These are phyloP conservation scores for Apocrypta bakeri DNA, from an alignment of 1,140 invertebrate genomes.

Conservation along the genomic window DNA sequence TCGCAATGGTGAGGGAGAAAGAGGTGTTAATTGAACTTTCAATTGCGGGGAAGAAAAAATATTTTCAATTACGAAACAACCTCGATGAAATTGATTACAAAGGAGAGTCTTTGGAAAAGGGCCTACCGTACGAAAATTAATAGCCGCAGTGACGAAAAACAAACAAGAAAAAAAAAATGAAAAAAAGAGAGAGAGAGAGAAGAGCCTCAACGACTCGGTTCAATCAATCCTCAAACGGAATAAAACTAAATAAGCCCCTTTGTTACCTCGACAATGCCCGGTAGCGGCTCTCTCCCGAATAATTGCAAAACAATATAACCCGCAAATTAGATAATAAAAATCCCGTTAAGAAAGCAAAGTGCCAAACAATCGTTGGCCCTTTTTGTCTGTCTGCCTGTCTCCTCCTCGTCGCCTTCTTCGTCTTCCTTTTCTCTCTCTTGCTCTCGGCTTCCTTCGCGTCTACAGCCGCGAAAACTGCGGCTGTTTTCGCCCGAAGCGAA, in stretches of 20 bases:
- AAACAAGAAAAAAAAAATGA: too few relatives aligned
- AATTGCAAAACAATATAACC: constrained; percentile 24
- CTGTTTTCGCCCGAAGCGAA: constrained; percentile 18
- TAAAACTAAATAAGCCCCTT: constrained; percentile 7
- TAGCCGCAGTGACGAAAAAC: too few relatives aligned
- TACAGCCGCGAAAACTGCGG: constrained; percentile 25
- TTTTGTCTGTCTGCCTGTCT: constrained; percentile 18
- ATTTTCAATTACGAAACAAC: not conserved
- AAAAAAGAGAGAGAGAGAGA: too few relatives aligned
- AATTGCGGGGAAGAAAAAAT: not conserved
- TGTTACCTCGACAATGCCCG: not conserved
- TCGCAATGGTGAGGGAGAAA: too few relatives aligned
- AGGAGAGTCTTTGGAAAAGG: not conserved
- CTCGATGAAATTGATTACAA: not conserved
- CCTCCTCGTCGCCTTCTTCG: not conserved
- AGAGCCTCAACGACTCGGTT: not conserved
- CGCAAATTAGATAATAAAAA: constrained; percentile 43
- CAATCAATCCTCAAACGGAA: not conserved
- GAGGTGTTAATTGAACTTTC: not conserved
- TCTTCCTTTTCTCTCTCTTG: not conserved
- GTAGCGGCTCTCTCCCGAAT: not conserved
- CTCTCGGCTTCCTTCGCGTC: not conserved
- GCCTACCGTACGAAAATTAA: not conserved
- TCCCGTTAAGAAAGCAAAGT: constrained; percentile 32
- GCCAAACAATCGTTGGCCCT: constrained; percentile 32